Evolutionary conservation across 1,140 invertebrate genomes (phyloP), one percentile per base, ranked within the genome.

Genomic region (Mamestra configurata): DNA sequence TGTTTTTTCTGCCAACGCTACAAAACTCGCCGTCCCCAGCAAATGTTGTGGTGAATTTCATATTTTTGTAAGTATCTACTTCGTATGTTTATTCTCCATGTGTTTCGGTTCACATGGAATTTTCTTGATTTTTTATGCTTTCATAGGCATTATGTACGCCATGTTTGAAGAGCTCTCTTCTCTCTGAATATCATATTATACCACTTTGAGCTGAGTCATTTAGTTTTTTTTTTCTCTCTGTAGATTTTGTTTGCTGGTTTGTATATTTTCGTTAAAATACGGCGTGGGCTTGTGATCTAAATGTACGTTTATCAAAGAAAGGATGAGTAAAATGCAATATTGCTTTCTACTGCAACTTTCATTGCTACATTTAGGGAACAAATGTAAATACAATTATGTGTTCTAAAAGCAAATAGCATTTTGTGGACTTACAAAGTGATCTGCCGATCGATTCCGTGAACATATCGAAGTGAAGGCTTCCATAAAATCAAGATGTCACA

Each of bases 31-130:
- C 85, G 90, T 93, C 89, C 91, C 91, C 78, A 86, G 90, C 89
- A 94, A 94, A 94, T 94, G 92, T 93, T 94, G 92, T 93, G 92
- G 93, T 94, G 93, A 94, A 94, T 95, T 94, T 95, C 93, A 95
- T 95, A 95, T 95, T 95, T 95, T 95, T 95, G 93, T 93, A 93
- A 94, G 93, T 95, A 95, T 95, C 92, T 95, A 93, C 93, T 88
- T 86, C 88, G 92, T 92, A 89, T 94, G 93, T 93, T 94, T 95
- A 95, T 94, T 94, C 91, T 91, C 88, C 93, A 95, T 94, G 90
- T 95, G 93, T 95, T 94, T 93, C 83, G 92, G 93, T 95, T 95
- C 93, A 93, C 93, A 95, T 95, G 92, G 90, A 87, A 89, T 90
- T 93, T 95, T 94, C 90, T 93, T 92, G 85, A 91, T 94, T 94